Base-by-base conservation (phyloP, 2,113 vertebrate genomes). In the Cichladusa arquata region DNA sequence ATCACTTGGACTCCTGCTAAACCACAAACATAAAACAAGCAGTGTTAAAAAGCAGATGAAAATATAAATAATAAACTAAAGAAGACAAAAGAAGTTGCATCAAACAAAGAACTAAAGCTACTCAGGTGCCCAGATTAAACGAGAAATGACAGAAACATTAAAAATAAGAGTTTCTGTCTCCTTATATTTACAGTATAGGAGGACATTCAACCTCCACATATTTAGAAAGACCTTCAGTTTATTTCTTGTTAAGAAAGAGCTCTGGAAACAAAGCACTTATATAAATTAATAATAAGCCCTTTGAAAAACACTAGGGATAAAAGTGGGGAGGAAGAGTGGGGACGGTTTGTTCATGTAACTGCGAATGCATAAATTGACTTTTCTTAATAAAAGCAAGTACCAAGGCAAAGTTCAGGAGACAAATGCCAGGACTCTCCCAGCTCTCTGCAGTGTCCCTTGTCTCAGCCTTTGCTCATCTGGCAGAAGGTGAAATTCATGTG, bases 271-370 rank as follows among this genome's bases (percentile, higher is more conserved):
- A 93, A 94, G 86, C 64, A 64, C 44, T 95, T 56, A 2, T 0
- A 78, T 62, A 50, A 94, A 93, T 92, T 92, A 91, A 20, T 89
- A 92, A 93, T 74, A 88, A 93, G 56, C 45, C 42, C 69, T 93
- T 84, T 1, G 3, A 74, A 86, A 64, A 58, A 16, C 5, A 40
- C 2, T 44, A 58, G 0, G 1, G 64, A 19, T 86, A n/a, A 47
- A 76, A 84, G 20, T 2, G 6, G 36, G 26, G 16, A 72, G 31
- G 51, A 85, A 69, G 42, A 76, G 17, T 0, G 45, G 54, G 38
- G 74, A 72, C 0, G 0, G 45, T 6, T 50, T 23, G 23, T 14
- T 76, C 84, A 78, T 12, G 36, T 29, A n/a, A 15, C n/a, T 48
- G 65, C 22, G 58, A 80, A 48, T 2, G 29, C 53, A 36, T 17